phyloP scores from a whole-genome alignment of 1,140 invertebrate species.

The Centruroides vittatus region DNA sequence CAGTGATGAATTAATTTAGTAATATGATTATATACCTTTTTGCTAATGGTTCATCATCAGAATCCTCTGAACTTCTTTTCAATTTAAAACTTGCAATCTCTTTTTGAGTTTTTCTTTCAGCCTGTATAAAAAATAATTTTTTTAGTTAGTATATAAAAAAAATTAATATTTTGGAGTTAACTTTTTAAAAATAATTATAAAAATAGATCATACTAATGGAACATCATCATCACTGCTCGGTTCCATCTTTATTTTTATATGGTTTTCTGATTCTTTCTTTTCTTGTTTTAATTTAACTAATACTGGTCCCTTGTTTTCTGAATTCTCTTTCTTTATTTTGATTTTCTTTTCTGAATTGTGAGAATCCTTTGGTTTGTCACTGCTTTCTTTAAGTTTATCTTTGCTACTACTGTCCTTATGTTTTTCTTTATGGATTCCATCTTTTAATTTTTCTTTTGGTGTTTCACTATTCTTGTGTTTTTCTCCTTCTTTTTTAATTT shows the following conservation, averaged over 20 bases:
- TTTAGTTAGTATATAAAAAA: neutral
- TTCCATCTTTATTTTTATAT: conserved; percentile 33
- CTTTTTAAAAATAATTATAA: neutral
- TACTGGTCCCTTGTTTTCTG: neutral
- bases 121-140: neutral
- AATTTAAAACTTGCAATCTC: neutral
- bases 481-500: conserved; percentile 3
- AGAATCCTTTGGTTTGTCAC: conserved; percentile 23
- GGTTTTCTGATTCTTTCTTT: conserved; percentile 30
- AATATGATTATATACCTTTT: neutral
- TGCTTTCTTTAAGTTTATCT: conserved; percentile 17
- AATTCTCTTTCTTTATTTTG: neutral
- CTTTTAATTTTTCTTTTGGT: conserved; percentile 12
- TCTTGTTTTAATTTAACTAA: neutral
- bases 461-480: neutral
- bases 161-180: no score
- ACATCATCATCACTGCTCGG: conserved; percentile 51
- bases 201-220: conserved; percentile 45
- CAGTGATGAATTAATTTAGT: neutral
- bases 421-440: conserved; percentile 2
- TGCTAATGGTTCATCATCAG: neutral
- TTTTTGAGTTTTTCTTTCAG: neutral
- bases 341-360: neutral
- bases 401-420: neutral
- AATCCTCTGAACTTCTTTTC: neutral